Evolutionary conservation across 2,113 vertebrate species (phyloP).

Genomic region (Indicator indicator): DNA sequence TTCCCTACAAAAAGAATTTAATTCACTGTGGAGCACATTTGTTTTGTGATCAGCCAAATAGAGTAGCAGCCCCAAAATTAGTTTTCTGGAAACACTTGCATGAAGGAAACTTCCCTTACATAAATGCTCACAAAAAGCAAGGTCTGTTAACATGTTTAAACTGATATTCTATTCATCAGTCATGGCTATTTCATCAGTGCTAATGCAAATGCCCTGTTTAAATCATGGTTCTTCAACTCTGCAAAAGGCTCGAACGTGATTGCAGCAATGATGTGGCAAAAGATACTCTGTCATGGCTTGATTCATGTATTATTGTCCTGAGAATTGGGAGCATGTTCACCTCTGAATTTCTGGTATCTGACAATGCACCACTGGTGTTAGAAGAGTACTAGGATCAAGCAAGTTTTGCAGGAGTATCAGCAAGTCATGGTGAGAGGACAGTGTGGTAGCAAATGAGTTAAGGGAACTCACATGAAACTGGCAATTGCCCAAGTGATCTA

Average conservation of each 20-base stretch:
- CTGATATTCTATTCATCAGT: neutral
- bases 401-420: neutral
- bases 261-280: rapidly evolving
- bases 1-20: neutral
- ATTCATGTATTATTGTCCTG: neutral
- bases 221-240: neutral
- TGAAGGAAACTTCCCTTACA: neutral
- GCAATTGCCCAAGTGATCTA: neutral
- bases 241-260: neutral
- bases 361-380: neutral
- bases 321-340: neutral
- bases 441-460: neutral
- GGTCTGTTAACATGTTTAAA: neutral
- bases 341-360: neutral
- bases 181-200: neutral
- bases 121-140: neutral
- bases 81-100: neutral
- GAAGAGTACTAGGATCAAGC: neutral
- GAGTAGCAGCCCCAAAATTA: neutral
- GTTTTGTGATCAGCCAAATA: neutral
- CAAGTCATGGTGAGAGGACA: neutral
- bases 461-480: neutral
- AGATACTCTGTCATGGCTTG: neutral
- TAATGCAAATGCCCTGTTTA: neutral
- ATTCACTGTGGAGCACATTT: neutral